phyloP scores from a whole-genome alignment of 2,113 vertebrate genomes.

The Nycticryphes semicollaris region DNA sequence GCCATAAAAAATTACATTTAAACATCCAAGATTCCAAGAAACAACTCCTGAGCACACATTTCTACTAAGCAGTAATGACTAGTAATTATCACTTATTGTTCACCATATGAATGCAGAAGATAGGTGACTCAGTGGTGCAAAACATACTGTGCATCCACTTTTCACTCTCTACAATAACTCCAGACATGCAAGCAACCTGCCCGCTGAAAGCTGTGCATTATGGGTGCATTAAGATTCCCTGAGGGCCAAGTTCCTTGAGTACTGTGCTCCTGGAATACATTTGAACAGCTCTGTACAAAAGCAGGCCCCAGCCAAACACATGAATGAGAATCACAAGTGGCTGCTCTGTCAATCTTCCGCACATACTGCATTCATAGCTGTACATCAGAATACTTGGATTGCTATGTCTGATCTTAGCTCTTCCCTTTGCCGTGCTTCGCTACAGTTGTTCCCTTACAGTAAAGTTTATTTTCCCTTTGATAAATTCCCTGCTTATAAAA shows the following conservation, averaged over 20 bases:
- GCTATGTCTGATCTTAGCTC: not conserved
- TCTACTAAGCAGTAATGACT: not conserved
- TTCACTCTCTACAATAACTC: not conserved
- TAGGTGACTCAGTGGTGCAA: not conserved
- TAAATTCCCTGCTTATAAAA: not conserved
- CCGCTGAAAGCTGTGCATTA: not conserved
- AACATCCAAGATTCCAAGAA: not conserved
- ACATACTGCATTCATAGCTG: not conserved
- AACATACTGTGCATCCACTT: not conserved
- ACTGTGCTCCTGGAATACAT: conserved; percentile 16
- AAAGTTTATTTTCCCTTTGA: conserved; percentile 6
- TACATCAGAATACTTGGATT: not conserved
- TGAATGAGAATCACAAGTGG: conserved; percentile 47
- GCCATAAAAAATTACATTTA: not conserved
- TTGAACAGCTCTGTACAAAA: conserved; percentile 44
- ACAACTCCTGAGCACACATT: not conserved
- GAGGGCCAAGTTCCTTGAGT: conserved; percentile 28
- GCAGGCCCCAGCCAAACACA: not conserved
- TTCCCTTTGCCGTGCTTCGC: not conserved
- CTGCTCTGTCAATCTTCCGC: conserved; percentile 13
- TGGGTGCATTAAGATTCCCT: conserved; percentile 24
- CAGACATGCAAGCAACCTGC: not conserved
- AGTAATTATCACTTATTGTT: not conserved
- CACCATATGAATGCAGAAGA: not conserved
- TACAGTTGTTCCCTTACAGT: not conserved